phyloP scores from a whole-genome alignment of 2,888 invertebrate genomes.

The Mimumesa dahlbomi region DNA sequence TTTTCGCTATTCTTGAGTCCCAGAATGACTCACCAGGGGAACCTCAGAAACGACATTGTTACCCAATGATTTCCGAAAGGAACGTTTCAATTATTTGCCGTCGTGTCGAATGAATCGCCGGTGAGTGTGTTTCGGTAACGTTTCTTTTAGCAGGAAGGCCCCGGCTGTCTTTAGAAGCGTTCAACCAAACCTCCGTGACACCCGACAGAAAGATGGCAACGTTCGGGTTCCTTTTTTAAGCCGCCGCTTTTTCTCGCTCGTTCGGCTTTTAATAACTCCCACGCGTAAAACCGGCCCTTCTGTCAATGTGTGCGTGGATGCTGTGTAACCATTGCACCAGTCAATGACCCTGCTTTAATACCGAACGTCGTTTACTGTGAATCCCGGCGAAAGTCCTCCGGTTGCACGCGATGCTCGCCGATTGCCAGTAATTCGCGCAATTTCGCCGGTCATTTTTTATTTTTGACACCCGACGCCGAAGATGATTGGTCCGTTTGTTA shows the following conservation, averaged over 20 bases:
- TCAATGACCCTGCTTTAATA: constrained; percentile 75
- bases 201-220: constrained; percentile 50
- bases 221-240: constrained; percentile 60
- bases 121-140: constrained; percentile 4
- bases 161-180: constrained; percentile 37
- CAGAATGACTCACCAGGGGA: background rate
- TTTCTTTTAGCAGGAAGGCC: constrained; percentile 16
- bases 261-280: constrained; percentile 74
- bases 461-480: no score
- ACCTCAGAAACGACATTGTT: no score
- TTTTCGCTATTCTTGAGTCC: no score
- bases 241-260: constrained; percentile 60
- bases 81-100: constrained; percentile 39
- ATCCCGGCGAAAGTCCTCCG: constrained; percentile 44
- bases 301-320: constrained; percentile 39
- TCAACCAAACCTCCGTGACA: constrained; percentile 47
- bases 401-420: constrained; percentile 20
- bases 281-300: constrained; percentile 60
- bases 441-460: background rate
- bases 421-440: no score
- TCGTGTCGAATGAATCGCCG: constrained; percentile 7
- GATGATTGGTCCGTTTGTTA: no score
- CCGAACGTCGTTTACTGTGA: constrained; percentile 66
- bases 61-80: constrained; percentile 1
- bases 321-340: constrained; percentile 68